Percentiles rank a stretch among this genome's conserved stretches.
Conservation (phyloP, 2,888 invertebrate genomes). For the Cactoblastis cactorum region DNA sequence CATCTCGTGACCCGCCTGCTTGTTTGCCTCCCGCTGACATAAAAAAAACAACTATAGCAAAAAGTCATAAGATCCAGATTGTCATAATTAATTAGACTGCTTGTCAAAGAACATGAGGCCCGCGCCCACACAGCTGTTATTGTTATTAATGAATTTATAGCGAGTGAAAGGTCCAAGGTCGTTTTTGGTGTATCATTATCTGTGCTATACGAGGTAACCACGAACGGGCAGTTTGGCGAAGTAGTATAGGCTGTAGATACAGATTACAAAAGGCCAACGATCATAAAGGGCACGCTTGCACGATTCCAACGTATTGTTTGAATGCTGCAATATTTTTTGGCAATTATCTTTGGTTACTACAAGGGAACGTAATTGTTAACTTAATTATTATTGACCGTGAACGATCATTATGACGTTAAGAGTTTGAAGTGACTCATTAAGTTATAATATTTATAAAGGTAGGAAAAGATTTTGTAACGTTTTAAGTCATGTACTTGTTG, state of each 20-base stretch:
- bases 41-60: neutral
- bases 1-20: no score
- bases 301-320: slow-evolving; percentile 42
- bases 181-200: slow-evolving; percentile 45
- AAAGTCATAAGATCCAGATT: neutral
- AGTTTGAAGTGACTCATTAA: neutral
- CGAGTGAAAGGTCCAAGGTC: slow-evolving; percentile 62
- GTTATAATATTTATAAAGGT: no score
- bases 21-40: no score
- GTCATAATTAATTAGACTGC: slow-evolving; percentile 34
- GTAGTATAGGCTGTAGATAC: slow-evolving; percentile 53
- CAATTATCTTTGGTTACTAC: slow-evolving; percentile 13
- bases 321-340: slow-evolving; percentile 24
- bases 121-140: slow-evolving; percentile 39
- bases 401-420: slow-evolving; percentile 2
- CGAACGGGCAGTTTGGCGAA: slow-evolving; percentile 50
- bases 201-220: slow-evolving; percentile 42
- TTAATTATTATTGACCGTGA: slow-evolving; percentile 10
- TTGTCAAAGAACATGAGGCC: slow-evolving; percentile 27
- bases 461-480: no score
- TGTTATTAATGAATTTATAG: slow-evolving; percentile 50
- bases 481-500: no score
- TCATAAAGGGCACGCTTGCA: slow-evolving; percentile 50
- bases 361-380: neutral
- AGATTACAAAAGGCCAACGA: slow-evolving; percentile 48